Evolutionary conservation across 2,797 vertebrate genomes (phyloP).

Genomic region (Ibycter americanus): DNA sequence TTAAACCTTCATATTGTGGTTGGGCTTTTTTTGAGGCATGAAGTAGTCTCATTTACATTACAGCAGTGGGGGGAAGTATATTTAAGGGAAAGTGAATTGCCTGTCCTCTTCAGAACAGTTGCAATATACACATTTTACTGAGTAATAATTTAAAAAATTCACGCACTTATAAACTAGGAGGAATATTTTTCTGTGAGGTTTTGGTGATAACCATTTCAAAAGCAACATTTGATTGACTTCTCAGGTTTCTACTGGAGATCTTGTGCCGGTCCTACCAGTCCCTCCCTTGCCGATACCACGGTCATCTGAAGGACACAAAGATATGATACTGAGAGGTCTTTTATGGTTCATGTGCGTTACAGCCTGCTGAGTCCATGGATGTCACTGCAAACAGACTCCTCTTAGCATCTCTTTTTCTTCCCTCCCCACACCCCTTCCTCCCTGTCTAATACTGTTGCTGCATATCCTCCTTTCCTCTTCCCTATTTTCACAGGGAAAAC

Average conservation of each 20-base stretch:
- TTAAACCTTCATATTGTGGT: background rate
- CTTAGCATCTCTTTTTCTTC: background rate
- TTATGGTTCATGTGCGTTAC: background rate
- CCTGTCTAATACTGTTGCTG: background rate
- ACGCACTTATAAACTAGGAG: background rate
- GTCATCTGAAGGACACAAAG: background rate
- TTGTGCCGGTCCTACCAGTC: background rate
- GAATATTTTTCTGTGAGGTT: background rate
- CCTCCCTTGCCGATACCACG: background rate
- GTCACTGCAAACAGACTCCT: background rate
- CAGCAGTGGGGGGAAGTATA: background rate
- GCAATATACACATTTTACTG: background rate
- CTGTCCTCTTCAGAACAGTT: background rate
- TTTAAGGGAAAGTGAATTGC: background rate
- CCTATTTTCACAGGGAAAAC: background rate
- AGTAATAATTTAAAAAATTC: background rate
- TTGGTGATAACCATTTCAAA: background rate
- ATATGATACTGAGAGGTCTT: background rate
- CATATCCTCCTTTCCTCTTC: background rate
- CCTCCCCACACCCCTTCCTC: background rate
- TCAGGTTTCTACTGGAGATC: background rate
- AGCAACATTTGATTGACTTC: background rate
- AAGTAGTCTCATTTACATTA: background rate
- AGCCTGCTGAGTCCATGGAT: rapidly evolving
- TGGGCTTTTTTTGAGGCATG: background rate